Evolutionary conservation across 2,113 vertebrate species (phyloP), one percentile per base, ranked within the genome.

Genomic region (Sebastes fasciatus): DNA sequence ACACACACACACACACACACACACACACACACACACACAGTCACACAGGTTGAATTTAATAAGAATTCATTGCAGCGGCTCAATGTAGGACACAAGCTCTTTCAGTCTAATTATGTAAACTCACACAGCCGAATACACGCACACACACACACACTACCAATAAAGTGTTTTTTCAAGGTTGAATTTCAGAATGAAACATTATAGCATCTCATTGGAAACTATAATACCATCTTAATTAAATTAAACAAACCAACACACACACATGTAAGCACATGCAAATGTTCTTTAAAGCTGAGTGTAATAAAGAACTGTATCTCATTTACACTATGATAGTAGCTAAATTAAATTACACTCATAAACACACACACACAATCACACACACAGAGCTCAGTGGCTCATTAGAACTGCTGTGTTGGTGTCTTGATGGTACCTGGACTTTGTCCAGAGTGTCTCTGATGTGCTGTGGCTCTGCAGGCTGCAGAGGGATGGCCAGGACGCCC

Each of bases 371-470:
- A 34, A 34, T 34, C 23, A 43, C 46, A 72, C 60, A 43, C 48
- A 60, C 6, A 71, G 7, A 62, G 16, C 48, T 21, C 65, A 66
- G 16, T 6, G 45, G 43, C 63, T 57, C 16, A 45, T 68, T 40
- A 2, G 2, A 23, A 42, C 46, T 10, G 48, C 48, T 69, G 62
- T 76, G 71, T n/a, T 26, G 40, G 34, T 19, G 72, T 64, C 17
- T 12, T 14, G 3, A 17, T 1, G 10, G 77, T 97, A 99, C 98
- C 97, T 99, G 96, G 68, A 99, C 96, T 97, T 97, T 97, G 80
- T 90, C 94, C 83, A 98, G 93, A 9, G 96, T 96, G 77, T 96
- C 94, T 93, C 94, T 96, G 86, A 99, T 94, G 88, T 97, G 97
- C 66, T 96, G 94, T 21, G 96, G 96, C 93, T 99, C 96, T 87